Conservation (phyloP, 2,888 invertebrate genomes). For the Coelopa pilipes region DNA sequence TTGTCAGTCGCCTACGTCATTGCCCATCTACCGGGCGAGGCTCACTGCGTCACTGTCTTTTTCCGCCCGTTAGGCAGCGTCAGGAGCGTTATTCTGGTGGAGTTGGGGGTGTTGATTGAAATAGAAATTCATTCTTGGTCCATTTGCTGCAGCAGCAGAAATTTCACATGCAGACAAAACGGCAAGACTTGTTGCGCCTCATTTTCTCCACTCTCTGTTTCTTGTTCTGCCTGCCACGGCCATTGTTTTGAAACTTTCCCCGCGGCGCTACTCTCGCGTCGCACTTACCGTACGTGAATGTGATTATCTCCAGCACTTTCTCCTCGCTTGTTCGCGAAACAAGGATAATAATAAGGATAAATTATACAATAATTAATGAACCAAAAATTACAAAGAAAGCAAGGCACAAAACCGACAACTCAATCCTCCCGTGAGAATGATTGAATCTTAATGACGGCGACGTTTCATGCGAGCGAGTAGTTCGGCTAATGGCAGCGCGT, state of each 20-base stretch:
- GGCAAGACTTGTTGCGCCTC: conserved; percentile 17
- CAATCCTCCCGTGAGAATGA: not conserved
- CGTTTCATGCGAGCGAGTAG: not conserved
- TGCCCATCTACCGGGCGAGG: not conserved
- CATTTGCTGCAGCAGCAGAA: not conserved
- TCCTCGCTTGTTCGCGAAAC: not conserved
- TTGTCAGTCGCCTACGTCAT: not conserved
- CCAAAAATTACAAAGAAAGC: not conserved
- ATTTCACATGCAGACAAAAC: not conserved
- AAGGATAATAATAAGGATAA: not conserved
- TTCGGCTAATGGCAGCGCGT: not conserved
- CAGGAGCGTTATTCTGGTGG: not conserved
- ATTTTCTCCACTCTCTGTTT: not conserved
- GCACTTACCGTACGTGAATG: not conserved
- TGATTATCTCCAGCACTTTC: not conserved
- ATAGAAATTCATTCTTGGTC: not conserved
- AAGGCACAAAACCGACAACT: not conserved
- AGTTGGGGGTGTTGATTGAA: not conserved
- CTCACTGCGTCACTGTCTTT: not conserved
- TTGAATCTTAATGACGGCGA: conserved; percentile 14
- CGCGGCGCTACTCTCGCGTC: not conserved
- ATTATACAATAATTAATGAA: not conserved
- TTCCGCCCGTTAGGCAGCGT: not conserved
- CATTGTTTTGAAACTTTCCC: not conserved
- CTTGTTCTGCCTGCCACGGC: too few relatives aligned